Percentiles rank a stretch among this genome's conserved stretches.
These are phyloP conservation scores for Catharus minimus DNA, from an alignment of 2,113 vertebrate genomes.

Conservation along the genomic window DNA sequence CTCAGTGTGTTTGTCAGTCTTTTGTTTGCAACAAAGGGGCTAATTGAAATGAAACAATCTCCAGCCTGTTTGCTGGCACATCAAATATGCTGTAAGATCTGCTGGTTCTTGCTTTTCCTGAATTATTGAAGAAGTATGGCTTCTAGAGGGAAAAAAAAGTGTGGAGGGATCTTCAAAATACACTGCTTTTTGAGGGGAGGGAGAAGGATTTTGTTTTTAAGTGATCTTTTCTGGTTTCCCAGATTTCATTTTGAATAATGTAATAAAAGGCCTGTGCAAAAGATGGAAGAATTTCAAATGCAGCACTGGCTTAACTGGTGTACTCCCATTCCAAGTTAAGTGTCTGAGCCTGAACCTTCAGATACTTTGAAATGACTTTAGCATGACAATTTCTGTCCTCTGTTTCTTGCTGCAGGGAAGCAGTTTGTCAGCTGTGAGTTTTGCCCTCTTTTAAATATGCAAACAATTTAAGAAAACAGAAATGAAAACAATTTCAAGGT, in stretches of 20 bases:
- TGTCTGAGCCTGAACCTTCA: not conserved
- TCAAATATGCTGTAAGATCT: constrained; percentile 90
- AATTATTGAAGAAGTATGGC: constrained; percentile 85
- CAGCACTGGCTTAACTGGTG: not conserved
- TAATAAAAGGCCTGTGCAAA: not conserved
- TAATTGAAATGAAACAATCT: constrained; percentile 88
- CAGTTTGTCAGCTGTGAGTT: not conserved
- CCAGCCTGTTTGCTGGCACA: constrained; percentile 86
- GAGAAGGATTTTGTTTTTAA: not conserved
- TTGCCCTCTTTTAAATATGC: not conserved
- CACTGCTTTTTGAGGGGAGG: fast-evolving
- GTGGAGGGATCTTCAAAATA: not conserved
- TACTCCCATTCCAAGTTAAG: not conserved
- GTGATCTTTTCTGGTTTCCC: not conserved
- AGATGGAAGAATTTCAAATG: not conserved
- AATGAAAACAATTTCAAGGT: not conserved
- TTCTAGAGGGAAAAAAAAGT: constrained; percentile 51
- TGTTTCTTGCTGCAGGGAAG: not conserved
- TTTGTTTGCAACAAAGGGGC: constrained; percentile 88
- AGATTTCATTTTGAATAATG: not conserved
- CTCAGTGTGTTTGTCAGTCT: constrained; percentile 83
- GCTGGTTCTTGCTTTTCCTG: constrained; percentile 81
- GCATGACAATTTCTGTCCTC: not conserved
- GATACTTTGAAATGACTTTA: not conserved
- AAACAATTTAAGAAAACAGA: constrained; percentile 28